A percentile compares a stretch with the other conserved stretches of the same genome.
phyloP scores from a whole-genome alignment of 2,888 invertebrate species.

The Tupiocoris notatus region DNA sequence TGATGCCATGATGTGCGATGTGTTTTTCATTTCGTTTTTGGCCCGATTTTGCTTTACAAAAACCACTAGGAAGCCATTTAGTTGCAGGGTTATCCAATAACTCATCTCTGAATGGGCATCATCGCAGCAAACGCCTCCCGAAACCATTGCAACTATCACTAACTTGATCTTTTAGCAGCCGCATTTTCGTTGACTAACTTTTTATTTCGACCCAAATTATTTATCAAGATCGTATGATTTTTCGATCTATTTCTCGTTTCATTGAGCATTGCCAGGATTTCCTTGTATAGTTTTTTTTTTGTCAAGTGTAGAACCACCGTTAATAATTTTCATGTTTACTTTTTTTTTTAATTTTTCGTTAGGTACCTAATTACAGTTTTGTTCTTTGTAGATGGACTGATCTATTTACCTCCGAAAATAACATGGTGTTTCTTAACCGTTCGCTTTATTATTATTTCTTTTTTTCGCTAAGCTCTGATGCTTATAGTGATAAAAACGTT shows the following conservation, averaged over 20 bases:
- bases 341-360: too few species aligned
- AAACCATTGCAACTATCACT: slow-evolving; percentile 53
- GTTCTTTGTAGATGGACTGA: too few species aligned
- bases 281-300: background rate
- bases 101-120: slow-evolving; percentile 42
- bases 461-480: background rate
- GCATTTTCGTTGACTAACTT: slow-evolving; percentile 41
- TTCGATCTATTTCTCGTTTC: background rate
- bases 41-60: background rate
- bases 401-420: background rate
- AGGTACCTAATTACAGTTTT: too few species aligned
- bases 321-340: background rate
- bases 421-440: background rate
- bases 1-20: slow-evolving; percentile 57
- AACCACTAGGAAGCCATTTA: slow-evolving; percentile 49
- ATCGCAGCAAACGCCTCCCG: slow-evolving; percentile 45
- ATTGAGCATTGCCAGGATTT: background rate
- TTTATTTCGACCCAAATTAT: too few species aligned
- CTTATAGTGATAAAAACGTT: slow-evolving; percentile 3
- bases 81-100: slow-evolving; percentile 61
- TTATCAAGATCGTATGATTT: too few species aligned
- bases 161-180: slow-evolving; percentile 48
- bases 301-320: background rate
- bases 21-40: slow-evolving; percentile 49
- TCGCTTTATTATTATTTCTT: background rate